A percentile compares a stretch with the other conserved stretches of the same genome.
Conservation (phyloP, 1,140 invertebrate genomes). For the Teleogryllus occipitalis region DNA sequence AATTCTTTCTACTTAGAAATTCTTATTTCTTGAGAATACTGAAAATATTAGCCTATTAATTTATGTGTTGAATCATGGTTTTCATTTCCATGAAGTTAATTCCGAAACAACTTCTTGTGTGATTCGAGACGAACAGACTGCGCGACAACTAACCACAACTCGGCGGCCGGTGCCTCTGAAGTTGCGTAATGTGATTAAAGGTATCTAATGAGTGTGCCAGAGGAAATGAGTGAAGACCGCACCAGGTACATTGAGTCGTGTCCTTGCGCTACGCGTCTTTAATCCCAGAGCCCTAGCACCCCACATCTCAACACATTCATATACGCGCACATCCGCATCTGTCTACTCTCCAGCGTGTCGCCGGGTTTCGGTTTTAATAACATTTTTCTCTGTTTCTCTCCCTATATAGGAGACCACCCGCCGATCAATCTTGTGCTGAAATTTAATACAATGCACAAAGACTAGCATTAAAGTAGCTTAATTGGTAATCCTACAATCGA, state of each 20-base stretch:
- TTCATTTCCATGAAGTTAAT: no score
- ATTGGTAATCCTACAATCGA: conserved; percentile 4
- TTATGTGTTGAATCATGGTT: no score
- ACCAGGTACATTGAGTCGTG: not conserved
- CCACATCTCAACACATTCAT: not conserved
- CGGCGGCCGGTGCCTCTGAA: not conserved
- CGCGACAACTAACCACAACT: not conserved
- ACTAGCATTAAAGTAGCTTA: conserved; percentile 5
- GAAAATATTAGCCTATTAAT: no score
- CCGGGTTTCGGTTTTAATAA: not conserved
- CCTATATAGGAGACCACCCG: not conserved
- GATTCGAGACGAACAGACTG: no score
- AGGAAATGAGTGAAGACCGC: not conserved
- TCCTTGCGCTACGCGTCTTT: not conserved
- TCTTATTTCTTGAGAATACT: no score
- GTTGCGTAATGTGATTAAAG: not conserved
- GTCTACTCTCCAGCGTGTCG: not conserved
- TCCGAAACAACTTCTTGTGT: no score
- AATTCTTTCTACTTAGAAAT: no score
- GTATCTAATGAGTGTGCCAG: not conserved
- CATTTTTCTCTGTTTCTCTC: conserved; percentile 1
- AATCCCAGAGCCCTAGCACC: not conserved
- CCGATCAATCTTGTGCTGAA: conserved; percentile 3
- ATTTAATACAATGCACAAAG: conserved; percentile 5
- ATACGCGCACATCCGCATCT: no score